Evolutionary conservation across 2,113 vertebrate species (phyloP).

Genomic region (Caranx melampygus): DNA sequence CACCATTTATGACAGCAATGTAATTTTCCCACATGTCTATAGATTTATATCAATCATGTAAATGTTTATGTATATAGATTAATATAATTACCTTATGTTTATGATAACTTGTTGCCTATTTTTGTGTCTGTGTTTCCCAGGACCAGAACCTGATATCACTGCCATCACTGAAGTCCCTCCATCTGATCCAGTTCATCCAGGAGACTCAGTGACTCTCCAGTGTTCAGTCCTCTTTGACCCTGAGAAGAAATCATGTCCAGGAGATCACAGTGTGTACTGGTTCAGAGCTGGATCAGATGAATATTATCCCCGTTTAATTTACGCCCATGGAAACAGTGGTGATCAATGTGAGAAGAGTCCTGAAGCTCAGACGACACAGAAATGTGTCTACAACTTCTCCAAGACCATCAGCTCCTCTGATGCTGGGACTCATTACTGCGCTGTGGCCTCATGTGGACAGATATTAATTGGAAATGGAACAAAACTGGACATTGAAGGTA

Average conservation of each 20-base stretch:
- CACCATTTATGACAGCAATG: too few species aligned
- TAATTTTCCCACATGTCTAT: too few species aligned
- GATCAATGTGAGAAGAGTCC: conserved; percentile 3
- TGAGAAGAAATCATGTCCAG: conserved; percentile 28
- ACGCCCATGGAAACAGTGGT: neutral
- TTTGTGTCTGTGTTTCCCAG: neutral
- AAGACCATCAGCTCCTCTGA: conserved; percentile 33
- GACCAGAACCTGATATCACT: neutral
- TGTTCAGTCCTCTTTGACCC: conserved; percentile 49
- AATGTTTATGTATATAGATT: too few species aligned
- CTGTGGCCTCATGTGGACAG: conserved; percentile 49
- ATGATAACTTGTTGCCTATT: too few species aligned
- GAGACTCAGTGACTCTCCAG: conserved; percentile 47
- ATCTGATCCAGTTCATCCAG: conserved; percentile 33
- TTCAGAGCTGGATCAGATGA: conserved; percentile 25
- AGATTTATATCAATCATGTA: too few species aligned
- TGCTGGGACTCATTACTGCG: conserved; percentile 54
- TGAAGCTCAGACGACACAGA: neutral
- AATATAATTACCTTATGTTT: too few species aligned
- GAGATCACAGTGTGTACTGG: conserved; percentile 51
- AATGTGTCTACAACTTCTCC: conserved; percentile 23
- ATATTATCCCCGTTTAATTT: conserved; percentile 18
- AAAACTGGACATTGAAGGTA: conserved; percentile 40
- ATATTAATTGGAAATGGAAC: conserved; percentile 51
- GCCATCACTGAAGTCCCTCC: neutral